Evolutionary conservation across 1,140 invertebrate species (phyloP), one percentile per base, ranked within the genome.

Genomic region (Leguminivora glycinivorella): DNA sequence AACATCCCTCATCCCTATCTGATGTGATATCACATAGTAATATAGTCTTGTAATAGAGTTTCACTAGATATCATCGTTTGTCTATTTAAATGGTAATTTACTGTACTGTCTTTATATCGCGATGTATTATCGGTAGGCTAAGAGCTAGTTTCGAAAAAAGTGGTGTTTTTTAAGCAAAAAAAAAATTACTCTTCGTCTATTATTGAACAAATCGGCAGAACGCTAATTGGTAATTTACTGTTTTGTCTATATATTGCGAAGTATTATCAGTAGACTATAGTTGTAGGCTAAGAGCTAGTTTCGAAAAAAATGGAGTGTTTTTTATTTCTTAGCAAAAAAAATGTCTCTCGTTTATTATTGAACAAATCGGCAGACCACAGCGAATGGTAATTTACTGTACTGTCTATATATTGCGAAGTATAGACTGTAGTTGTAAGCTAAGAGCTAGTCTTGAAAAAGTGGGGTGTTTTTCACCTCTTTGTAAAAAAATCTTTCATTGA

Each of bases 31-130:
- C 47, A 52, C 58, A 63, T 63, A 31, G 26, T 63, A 60, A 26
- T 26, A 63, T 29, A 31, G 26, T 63, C 58, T 63, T 5, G 58
- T 63, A 63, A 63, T 63, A 63, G 25, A 63, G 58, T 63, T 60
- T 63, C 26, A 29, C 58, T 1, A 29, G 25, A 26, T 63, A 63
- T 63, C 34, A 63, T 63, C 25, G 17, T 34, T 29, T 17, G 24
- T 29, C 58, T 63, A 63, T 63, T 63, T 63, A 34, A 29, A 63
- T 63, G 58, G 58, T 17, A 63, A 63, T 63, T 31, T 63, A 29
- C 25, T 63, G 58, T 58, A 58, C 29, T 58, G 25, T 29, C n/a
- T 19, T 52, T 52, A 52, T 22, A 52, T 52, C 47, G 47, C 47
- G 47, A 52, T 9, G 47, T 52, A 52, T 52, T 22, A 52, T 52